phyloP scores from a whole-genome alignment of 2,888 invertebrate genomes.

The Amphipyra berbera region DNA sequence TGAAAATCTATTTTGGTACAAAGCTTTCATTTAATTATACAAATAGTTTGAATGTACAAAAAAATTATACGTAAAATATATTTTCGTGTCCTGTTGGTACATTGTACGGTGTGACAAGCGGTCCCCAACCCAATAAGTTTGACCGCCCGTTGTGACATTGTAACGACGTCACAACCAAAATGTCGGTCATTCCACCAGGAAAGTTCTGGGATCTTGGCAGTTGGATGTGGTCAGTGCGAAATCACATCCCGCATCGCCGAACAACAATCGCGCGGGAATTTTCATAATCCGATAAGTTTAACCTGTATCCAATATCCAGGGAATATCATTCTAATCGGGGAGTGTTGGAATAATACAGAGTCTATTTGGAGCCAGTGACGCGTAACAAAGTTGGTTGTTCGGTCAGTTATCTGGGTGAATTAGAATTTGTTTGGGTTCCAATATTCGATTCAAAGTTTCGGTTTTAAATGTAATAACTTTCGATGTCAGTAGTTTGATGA shows the following conservation, averaged over 20 bases:
- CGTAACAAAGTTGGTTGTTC: conserved; percentile 15
- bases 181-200: conserved; percentile 52
- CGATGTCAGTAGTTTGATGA: neutral
- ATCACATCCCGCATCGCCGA: conserved; percentile 52
- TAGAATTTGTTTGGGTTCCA: conserved; percentile 24
- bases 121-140: conserved; percentile 63
- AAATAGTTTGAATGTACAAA: no score
- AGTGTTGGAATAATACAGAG: conserved; percentile 21
- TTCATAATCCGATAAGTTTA: conserved; percentile 57
- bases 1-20: no score
- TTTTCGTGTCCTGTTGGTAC: no score
- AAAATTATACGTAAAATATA: no score
- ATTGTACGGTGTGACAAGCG: conserved; percentile 27
- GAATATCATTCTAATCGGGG: conserved; percentile 30
- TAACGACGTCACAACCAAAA: conserved; percentile 57
- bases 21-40: no score
- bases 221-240: conserved; percentile 57
- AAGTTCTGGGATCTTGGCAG: conserved; percentile 45
- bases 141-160: conserved; percentile 52
- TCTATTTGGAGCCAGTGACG: conserved; percentile 26
- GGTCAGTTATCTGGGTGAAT: conserved; percentile 4
- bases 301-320: conserved; percentile 41
- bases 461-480: conserved; percentile 12
- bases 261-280: conserved; percentile 52
- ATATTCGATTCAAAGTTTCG: conserved; percentile 12